Base-by-base conservation (phyloP, 1,140 invertebrate species). In the Diuraphis noxia region DNA sequence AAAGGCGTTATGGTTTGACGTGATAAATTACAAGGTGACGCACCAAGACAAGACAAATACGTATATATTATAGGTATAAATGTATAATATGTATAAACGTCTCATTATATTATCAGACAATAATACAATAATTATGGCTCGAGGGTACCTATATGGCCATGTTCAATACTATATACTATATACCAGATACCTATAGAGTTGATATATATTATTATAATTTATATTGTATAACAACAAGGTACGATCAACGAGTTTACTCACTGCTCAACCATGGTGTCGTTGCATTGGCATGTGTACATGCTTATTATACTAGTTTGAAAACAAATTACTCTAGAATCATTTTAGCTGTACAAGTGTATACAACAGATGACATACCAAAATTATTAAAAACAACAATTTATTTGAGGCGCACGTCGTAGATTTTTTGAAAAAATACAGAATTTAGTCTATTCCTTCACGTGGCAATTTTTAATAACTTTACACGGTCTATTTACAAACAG, bases 21-120 rank as follows among this genome's bases (percentile, higher is more conserved):
- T 52, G 46, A 52, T 86, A 36, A 36, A 86, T 52, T 86, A 52
- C 85, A 86, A 86, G 85, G 85, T 86, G 46, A 86, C 43, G 34
- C 19, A 23, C 9, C 52, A 86, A 86, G 43, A 86, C 43, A 52
- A 86, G n/a, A 25, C 46, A n/a, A 36, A 52, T 38, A 84, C 8
- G 25, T 49, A 86, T 49, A 86, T 41, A 82, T 81, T 30, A 82
- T 41, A n/a, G 49, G 49, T 46, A 46, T 46, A 63, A 3, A 13
- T 56, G 8, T 56, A 63, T n/a, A 30, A 63, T n/a, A 30, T 1
- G 52, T n/a, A 72, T 72, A 72, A 72, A 17, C 38, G 38, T n/a
- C n/a, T n/a, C 38, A 25, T 40, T 25, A 81, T 81, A 25, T 38
- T 81, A 86, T 34, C n/a, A 46, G n/a, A 46, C 43, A 86, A 41